Evolutionary conservation across 2,113 vertebrate genomes (phyloP), one percentile per base, ranked within the genome.

Genomic region (Cebus imitator): DNA sequence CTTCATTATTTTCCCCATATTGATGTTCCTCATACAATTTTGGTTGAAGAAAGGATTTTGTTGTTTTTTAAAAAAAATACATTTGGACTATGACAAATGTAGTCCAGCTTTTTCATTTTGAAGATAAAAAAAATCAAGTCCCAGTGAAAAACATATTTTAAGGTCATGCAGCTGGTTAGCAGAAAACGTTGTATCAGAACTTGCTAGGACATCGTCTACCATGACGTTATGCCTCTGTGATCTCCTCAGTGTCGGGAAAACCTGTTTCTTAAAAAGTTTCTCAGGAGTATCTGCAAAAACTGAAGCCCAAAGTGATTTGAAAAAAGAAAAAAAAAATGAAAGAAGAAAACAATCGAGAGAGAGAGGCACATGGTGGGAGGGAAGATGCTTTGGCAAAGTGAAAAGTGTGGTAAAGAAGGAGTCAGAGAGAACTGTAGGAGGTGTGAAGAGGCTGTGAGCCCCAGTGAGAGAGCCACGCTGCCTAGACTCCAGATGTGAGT

Each of bases 401-500:
- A 73, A 55, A 79, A 78, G 64, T 25, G 37, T 55, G 5, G n/a
- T 61, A 76, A 78, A 45, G 82, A 84, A 81, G 93, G 75, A 55
- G 37, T 86, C 75, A 84, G 80, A 72, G 50, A 85, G 64, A 98
- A 97, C 84, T 78, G 91, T 88, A 81, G 97, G 95, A 98, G 96
- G 97, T 97, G 93, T 97, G 95, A 30, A 89, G 97, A 97, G 93
- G 88, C 97, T 98, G 83, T 16, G 95, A 98, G 98, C 93, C 98
- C 98, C 98, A 96, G 95, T 93, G 97, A 97, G 95, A 97, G 98
- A 99, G 98, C 98, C 98, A 98, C 97, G 97, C 98, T 98, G 99
- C 99, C 99, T 99, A 99, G 99, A 99, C 99, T 99, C 98, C 99
- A 99, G 99, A 99, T 99, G 99, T 99, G 98, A 97, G 95, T 9